A percentile compares a stretch with the other conserved stretches of the same genome.
Evolutionary conservation across 2,113 vertebrate genomes (phyloP).

Genomic region (Pitta sordida): DNA sequence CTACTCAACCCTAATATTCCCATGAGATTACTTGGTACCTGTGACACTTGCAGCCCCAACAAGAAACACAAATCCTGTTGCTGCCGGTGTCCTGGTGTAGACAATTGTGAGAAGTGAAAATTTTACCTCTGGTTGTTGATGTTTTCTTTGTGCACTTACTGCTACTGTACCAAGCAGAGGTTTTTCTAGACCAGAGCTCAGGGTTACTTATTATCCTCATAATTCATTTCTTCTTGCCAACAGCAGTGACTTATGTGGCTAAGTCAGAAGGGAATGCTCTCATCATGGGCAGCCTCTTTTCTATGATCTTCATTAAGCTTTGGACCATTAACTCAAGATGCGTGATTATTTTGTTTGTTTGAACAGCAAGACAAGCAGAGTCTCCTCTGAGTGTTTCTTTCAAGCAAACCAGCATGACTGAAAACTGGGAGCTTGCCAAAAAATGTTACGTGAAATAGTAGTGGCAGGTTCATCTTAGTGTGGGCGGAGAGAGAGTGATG

Average conservation of each 20-base stretch:
- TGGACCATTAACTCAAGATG: slow-evolving; percentile 52
- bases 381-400: slow-evolving; percentile 57
- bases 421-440: slow-evolving; percentile 66
- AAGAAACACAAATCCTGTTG: background rate
- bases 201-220: slow-evolving; percentile 9
- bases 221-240: slow-evolving; percentile 37
- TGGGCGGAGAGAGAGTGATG: slow-evolving; percentile 44
- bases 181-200: slow-evolving; percentile 16
- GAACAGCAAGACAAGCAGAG: slow-evolving; percentile 33
- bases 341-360: slow-evolving; percentile 56
- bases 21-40: background rate
- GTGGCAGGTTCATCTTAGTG: slow-evolving; percentile 59
- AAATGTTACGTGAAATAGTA: slow-evolving; percentile 48
- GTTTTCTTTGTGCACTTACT: background rate
- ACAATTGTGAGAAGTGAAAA: background rate
- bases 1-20: background rate
- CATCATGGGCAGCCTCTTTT: slow-evolving; percentile 31
- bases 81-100: background rate
- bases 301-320: slow-evolving; percentile 53
- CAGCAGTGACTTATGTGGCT: slow-evolving; percentile 14
- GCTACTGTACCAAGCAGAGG: background rate
- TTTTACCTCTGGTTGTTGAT: background rate
- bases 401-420: slow-evolving; percentile 59
- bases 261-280: slow-evolving; percentile 46
- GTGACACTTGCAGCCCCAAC: background rate